These are phyloP conservation scores for Lycophotia porphyrea DNA, from an alignment of 2,888 invertebrate genomes.

Conservation along the genomic window DNA sequence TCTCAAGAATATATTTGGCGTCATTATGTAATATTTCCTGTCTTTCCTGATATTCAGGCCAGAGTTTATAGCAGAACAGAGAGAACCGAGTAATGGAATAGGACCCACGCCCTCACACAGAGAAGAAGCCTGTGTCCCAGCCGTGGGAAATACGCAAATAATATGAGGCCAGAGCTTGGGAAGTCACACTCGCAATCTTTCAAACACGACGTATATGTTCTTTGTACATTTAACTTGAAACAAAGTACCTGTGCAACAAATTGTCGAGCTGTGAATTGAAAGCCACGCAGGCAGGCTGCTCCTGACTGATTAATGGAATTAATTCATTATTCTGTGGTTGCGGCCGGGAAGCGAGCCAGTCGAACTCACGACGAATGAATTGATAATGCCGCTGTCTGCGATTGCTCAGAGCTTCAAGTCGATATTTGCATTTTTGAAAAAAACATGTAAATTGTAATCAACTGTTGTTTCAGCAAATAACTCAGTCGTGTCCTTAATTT, in stretches of 20 bases:
- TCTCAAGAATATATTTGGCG: neutral
- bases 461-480: conserved; percentile 1
- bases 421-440: conserved; percentile 39
- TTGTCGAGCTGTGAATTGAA: conserved; percentile 55
- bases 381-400: conserved; percentile 67
- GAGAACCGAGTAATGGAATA: neutral
- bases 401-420: conserved; percentile 54
- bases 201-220: neutral
- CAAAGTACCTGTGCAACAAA: conserved; percentile 40
- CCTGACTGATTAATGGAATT: conserved; percentile 74
- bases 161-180: neutral
- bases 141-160: neutral
- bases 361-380: conserved; percentile 71
- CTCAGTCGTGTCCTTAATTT: neutral
- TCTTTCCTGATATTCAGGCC: neutral
- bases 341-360: conserved; percentile 79
- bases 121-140: neutral
- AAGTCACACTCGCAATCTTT: neutral
- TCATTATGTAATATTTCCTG: neutral
- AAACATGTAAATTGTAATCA: conserved; percentile 11
- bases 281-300: conserved; percentile 61
- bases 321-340: conserved; percentile 80
- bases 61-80: neutral
- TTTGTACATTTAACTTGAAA: conserved; percentile 31
- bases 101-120: neutral